Conservation (phyloP, 2,113 vertebrate species). For the Coryphaenoides rupestris region DNA sequence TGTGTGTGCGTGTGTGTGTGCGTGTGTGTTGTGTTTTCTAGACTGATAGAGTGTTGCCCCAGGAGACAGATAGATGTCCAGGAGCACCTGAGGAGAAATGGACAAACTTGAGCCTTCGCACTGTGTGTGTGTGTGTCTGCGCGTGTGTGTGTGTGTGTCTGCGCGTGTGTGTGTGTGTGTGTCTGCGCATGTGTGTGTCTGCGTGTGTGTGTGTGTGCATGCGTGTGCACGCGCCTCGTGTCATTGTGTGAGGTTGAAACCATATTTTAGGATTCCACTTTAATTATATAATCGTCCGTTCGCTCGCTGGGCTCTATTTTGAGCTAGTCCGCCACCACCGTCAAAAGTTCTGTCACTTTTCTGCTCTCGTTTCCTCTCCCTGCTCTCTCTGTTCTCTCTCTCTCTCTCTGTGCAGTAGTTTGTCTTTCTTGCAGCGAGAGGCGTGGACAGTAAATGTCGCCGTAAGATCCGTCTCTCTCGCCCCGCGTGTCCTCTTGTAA, state of each 20-base stretch:
- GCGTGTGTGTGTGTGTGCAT: conserved; percentile 1
- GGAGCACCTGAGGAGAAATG: conserved; percentile 31
- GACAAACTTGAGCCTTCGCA: conserved; percentile 27
- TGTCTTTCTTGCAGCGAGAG: too few species aligned
- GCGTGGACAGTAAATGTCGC: background rate
- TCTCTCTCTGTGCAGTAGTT: too few species aligned
- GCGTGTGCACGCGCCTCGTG: background rate
- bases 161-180: background rate
- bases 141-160: conserved; percentile 3
- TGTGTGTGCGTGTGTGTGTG: conserved; percentile 1
- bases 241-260: background rate
- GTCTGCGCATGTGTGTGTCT: background rate
- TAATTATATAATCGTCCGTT: too few species aligned
- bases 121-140: conserved; percentile 16
- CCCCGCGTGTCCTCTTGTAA: conserved; percentile 1
- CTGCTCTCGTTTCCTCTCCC: conserved; percentile 8
- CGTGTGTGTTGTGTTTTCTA: background rate
- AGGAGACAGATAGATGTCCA: conserved; percentile 24
- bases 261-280: background rate
- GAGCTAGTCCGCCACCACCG: conserved; percentile 20
- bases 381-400: too few species aligned
- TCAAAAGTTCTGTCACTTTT: background rate
- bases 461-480: background rate
- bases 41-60: conserved; percentile 22
- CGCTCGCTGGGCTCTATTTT: too few species aligned